Evolutionary conservation across 2,113 vertebrate genomes (phyloP).

Genomic region (Xiphophorus hellerii): DNA sequence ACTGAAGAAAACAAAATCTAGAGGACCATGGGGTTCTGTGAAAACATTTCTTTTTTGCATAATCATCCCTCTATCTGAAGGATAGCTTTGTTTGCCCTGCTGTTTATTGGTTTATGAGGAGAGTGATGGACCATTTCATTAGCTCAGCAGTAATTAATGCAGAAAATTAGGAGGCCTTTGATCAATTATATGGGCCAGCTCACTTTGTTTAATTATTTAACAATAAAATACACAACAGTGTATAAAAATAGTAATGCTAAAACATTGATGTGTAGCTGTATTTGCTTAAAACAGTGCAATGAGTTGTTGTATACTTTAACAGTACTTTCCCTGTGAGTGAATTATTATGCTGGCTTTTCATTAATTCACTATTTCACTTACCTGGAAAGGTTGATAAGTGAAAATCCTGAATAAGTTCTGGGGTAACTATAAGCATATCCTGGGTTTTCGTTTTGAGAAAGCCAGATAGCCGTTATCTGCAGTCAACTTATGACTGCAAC

Average conservation of each 20-base stretch:
- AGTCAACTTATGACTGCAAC: too few relatives aligned
- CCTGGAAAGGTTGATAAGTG: not conserved
- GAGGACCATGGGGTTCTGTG: conserved; percentile 48
- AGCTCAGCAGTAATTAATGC: conserved; percentile 72
- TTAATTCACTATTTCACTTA: too few relatives aligned
- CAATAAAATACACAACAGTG: conserved; percentile 29
- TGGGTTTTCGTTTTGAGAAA: not conserved
- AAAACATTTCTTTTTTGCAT: conserved; percentile 68
- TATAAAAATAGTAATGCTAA: conserved; percentile 12
- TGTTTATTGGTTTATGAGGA: conserved; percentile 73
- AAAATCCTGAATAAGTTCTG: not conserved
- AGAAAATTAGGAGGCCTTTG: conserved; percentile 65
- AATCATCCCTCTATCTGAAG: conserved; percentile 62
- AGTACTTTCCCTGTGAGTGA: too few relatives aligned
- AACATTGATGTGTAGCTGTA: conserved; percentile 18
- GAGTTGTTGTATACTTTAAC: conserved; percentile 1
- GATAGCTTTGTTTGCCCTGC: conserved; percentile 63
- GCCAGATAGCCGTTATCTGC: too few relatives aligned
- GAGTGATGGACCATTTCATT: conserved; percentile 76
- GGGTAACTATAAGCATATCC: not conserved
- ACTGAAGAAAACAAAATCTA: conserved; percentile 60
- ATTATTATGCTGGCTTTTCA: too few relatives aligned
- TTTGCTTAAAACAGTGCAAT: conserved; percentile 1
- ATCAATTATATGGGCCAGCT: conserved; percentile 54
- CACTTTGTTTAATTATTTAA: conserved; percentile 53